Percentiles rank a stretch among this genome's conserved stretches.
Evolutionary conservation across 1,140 invertebrate genomes (phyloP).

Genomic region (Neodiprion pinetum): DNA sequence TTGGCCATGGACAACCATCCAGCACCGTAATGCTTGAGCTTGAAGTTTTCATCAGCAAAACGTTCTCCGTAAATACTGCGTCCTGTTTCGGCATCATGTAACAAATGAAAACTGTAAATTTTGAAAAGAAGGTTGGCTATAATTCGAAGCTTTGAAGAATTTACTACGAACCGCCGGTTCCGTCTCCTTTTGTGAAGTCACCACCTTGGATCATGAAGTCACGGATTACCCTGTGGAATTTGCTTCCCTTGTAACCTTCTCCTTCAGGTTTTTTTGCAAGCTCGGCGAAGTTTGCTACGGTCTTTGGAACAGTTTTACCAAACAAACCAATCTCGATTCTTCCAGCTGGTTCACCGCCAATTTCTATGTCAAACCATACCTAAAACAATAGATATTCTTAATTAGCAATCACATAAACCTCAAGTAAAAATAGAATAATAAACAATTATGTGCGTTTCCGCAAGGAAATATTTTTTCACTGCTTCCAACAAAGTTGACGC

Average conservation of each 20-base stretch:
- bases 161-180: constrained; percentile 77
- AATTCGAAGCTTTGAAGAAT: constrained; percentile 9
- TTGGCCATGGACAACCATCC: constrained; percentile 98
- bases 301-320: constrained; percentile 96
- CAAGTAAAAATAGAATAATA: no score
- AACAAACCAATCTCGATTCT: constrained; percentile 91
- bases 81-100: constrained; percentile 61
- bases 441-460: no score
- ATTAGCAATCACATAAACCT: no score
- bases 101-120: constrained; percentile 23
- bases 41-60: constrained; percentile 97
- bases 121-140: constrained; percentile 12
- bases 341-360: constrained; percentile 81
- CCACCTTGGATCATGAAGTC: constrained; percentile 97
- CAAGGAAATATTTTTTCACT: no score
- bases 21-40: constrained; percentile 95
- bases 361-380: constrained; percentile 94
- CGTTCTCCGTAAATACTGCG: constrained; percentile 92
- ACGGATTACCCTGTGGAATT: constrained; percentile 92
- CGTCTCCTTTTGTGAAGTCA: constrained; percentile 92
- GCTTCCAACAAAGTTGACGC: no score
- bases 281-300: constrained; percentile 90
- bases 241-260: constrained; percentile 87
- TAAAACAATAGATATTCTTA: constrained; percentile 51
- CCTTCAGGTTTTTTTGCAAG: constrained; percentile 79